These are phyloP conservation scores for Perca schrenkii DNA, from an alignment of 2,113 vertebrate species.

Conservation along the genomic window DNA sequence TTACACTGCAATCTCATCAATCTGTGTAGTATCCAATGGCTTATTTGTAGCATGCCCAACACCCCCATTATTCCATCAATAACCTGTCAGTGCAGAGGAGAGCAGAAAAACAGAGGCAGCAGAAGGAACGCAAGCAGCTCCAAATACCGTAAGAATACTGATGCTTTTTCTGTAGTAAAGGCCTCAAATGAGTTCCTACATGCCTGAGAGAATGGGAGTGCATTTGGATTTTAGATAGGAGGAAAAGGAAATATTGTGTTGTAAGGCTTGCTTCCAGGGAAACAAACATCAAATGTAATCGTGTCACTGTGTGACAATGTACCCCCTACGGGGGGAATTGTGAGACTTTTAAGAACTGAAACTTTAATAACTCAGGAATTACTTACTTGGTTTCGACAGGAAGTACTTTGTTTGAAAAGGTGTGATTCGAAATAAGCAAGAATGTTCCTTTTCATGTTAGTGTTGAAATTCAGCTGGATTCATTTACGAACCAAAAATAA, in stretches of 20 bases:
- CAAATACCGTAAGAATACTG: conserved; percentile 49
- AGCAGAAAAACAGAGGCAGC: conserved; percentile 34
- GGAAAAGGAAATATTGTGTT: conserved; percentile 42
- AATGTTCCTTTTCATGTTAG: conserved; percentile 47
- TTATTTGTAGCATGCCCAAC: conserved; percentile 34
- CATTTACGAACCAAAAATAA: conserved; percentile 65
- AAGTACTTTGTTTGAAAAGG: conserved; percentile 40
- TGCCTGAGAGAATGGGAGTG: conserved; percentile 25
- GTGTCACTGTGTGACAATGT: conserved; percentile 49
- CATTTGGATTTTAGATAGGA: conserved; percentile 53
- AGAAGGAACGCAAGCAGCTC: conserved; percentile 28
- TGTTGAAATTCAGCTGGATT: conserved; percentile 53
- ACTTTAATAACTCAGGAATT: conserved; percentile 50
- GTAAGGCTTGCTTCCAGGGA: conserved; percentile 63
- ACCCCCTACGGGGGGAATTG: conserved; percentile 49
- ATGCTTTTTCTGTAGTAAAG: conserved; percentile 25
- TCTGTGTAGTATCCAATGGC: conserved; percentile 31
- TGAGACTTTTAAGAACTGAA: conserved; percentile 57
- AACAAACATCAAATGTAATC: conserved; percentile 63
- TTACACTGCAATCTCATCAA: conserved; percentile 53
- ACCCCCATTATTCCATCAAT: conserved; percentile 59
- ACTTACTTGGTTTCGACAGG: conserved; percentile 48
- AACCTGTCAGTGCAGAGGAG: conserved; percentile 41
- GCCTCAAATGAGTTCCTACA: conserved; percentile 25
- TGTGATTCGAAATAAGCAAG: conserved; percentile 29